Conservation (phyloP, 2,113 vertebrate genomes). For the Sylvilagus bachmani region DNA sequence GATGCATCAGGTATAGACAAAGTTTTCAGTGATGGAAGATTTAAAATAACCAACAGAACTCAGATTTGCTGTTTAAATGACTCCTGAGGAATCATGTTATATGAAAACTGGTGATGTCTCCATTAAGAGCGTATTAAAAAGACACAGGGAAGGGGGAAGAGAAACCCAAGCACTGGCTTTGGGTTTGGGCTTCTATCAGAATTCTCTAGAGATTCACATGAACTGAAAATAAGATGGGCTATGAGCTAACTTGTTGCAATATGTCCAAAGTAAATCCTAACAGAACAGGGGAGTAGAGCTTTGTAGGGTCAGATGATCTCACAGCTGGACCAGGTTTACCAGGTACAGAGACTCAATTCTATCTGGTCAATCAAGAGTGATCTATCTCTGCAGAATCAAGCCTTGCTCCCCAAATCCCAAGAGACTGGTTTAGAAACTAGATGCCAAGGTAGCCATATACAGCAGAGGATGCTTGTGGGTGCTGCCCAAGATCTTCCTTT, state of each 20-base stretch:
- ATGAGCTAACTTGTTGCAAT: background rate
- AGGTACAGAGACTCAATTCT: background rate
- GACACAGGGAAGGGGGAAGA: background rate
- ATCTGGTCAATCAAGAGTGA: background rate
- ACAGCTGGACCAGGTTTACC: background rate
- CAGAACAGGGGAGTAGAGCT: background rate
- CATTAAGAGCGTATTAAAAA: constrained; percentile 30
- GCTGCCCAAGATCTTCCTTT: background rate
- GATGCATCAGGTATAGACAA: background rate
- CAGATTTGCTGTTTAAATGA: constrained; percentile 52
- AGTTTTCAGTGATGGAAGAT: background rate
- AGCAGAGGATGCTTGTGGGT: background rate
- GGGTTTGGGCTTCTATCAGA: background rate
- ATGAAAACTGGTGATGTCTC: constrained; percentile 33
- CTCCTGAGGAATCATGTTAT: constrained; percentile 11
- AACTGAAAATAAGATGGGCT: background rate
- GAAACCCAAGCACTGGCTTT: background rate
- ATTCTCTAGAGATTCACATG: background rate
- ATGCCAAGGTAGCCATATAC: background rate
- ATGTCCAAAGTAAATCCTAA: background rate
- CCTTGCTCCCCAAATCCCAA: background rate
- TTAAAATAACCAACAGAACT: constrained; percentile 13
- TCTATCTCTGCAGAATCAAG: background rate
- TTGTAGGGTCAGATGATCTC: background rate
- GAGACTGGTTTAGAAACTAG: background rate